phyloP scores from a whole-genome alignment of 1,140 invertebrate species.

The honey bee (Apis mellifera) region DNA sequence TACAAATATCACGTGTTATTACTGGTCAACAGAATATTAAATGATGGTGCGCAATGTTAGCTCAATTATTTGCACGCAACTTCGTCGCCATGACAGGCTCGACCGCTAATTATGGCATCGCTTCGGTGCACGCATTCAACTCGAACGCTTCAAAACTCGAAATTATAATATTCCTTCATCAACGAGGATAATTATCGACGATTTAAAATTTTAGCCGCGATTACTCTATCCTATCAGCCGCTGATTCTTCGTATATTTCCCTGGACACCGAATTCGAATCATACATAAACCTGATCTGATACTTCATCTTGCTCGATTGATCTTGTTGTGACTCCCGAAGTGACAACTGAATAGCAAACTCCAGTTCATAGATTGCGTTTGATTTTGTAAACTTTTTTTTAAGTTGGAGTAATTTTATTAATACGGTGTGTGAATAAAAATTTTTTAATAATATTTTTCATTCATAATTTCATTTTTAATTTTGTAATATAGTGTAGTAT shows the following conservation, averaged over 20 bases:
- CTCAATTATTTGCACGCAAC: slow-evolving; percentile 21
- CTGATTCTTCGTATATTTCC: slow-evolving; percentile 50
- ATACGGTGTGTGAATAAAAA: too few species aligned
- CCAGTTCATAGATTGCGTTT: too few species aligned
- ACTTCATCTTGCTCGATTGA: slow-evolving; percentile 34
- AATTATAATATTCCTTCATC: slow-evolving; percentile 12
- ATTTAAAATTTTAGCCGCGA: slow-evolving; percentile 38
- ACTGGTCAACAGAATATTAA: neutral
- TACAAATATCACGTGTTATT: neutral
- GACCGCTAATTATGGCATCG: slow-evolving; percentile 7
- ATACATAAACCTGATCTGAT: slow-evolving; percentile 1
- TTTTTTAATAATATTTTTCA: too few species aligned
- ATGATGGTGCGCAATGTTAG: neutral
- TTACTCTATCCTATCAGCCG: neutral
- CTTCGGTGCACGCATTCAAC: neutral
- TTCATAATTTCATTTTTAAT: too few species aligned
- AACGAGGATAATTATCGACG: slow-evolving; percentile 30
- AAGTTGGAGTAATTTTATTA: too few species aligned
- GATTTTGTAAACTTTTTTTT: too few species aligned
- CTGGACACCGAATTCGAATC: neutral
- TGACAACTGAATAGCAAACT: too few species aligned
- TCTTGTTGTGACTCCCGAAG: too few species aligned
- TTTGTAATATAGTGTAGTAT: too few species aligned
- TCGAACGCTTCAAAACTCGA: neutral
- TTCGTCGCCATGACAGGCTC: neutral